A percentile compares a stretch with the other conserved stretches of the same genome.
Evolutionary conservation across 2,113 vertebrate species (phyloP).

Genomic region (Malurus melanocephalus): DNA sequence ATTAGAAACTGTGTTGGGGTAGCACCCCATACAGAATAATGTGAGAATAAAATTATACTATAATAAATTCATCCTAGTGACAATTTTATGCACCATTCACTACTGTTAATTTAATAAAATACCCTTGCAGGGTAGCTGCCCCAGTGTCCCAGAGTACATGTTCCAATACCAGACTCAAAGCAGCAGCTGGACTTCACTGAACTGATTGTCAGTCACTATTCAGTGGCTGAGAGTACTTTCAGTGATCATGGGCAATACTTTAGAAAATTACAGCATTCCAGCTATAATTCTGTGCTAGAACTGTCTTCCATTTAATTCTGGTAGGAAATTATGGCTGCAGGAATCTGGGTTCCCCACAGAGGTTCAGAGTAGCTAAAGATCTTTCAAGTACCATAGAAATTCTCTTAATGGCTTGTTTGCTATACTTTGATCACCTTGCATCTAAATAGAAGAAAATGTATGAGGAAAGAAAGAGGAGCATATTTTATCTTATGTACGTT

Average conservation of each 20-base stretch:
- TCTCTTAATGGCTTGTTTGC: background rate
- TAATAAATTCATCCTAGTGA: slow-evolving; percentile 54
- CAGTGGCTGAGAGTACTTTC: background rate
- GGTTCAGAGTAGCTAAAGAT: slow-evolving; percentile 37
- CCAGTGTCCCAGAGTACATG: slow-evolving; percentile 8
- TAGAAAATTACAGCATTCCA: slow-evolving; percentile 1
- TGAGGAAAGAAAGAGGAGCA: background rate
- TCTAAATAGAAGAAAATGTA: background rate
- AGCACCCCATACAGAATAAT: slow-evolving; percentile 46
- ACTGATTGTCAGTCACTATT: slow-evolving; percentile 6
- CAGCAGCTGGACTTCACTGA: slow-evolving; percentile 43
- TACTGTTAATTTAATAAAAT: slow-evolving; percentile 59
- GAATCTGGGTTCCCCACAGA: background rate
- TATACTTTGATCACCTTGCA: background rate
- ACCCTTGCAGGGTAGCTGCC: slow-evolving; percentile 34
- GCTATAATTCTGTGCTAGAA: background rate
- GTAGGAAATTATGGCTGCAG: slow-evolving; percentile 28
- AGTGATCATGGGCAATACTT: background rate
- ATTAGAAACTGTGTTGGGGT: slow-evolving; percentile 51
- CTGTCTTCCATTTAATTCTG: slow-evolving; percentile 2
- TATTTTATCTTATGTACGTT: background rate
- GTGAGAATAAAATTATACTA: slow-evolving; percentile 12
- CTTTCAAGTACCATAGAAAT: background rate
- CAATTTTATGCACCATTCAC: slow-evolving; percentile 60
- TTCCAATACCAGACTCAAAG: background rate